Evolutionary conservation across 2,797 vertebrate genomes (phyloP).

Genomic region (Premnoplex brunnescens): DNA sequence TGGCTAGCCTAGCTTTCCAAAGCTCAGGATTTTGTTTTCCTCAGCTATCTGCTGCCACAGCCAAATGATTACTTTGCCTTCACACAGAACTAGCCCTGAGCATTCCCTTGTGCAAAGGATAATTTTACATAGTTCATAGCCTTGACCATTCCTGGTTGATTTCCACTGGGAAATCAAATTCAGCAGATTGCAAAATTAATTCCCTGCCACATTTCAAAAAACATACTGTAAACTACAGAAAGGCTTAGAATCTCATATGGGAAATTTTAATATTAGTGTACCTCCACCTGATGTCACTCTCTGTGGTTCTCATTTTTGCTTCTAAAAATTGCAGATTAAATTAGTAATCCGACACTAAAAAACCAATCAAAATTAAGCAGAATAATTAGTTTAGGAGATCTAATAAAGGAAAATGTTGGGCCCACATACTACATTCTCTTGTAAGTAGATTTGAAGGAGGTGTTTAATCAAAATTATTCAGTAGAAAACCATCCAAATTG

Average conservation of each 20-base stretch:
- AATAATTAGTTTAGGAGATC: neutral
- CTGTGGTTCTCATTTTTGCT: neutral
- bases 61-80: neutral
- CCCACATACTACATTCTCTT: neutral
- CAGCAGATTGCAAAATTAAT: constrained; percentile 20
- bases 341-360: neutral
- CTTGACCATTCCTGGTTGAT: constrained; percentile 11
- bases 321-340: neutral
- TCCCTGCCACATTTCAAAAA: constrained; percentile 28
- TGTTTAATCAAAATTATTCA: neutral
- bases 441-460: neutral
- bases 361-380: neutral
- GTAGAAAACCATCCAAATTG: neutral
- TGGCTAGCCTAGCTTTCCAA: neutral
- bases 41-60: neutral
- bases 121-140: neutral
- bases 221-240: neutral
- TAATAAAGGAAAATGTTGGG: neutral
- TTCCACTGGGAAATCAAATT: constrained; percentile 64
- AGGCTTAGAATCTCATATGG: constrained; percentile 17
- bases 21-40: neutral
- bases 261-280: neutral
- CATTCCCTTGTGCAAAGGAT: neutral
- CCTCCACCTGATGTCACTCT: neutral
- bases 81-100: neutral